Conservation (phyloP, 2,797 vertebrate genomes). For the Peromyscus nudipes region DNA sequence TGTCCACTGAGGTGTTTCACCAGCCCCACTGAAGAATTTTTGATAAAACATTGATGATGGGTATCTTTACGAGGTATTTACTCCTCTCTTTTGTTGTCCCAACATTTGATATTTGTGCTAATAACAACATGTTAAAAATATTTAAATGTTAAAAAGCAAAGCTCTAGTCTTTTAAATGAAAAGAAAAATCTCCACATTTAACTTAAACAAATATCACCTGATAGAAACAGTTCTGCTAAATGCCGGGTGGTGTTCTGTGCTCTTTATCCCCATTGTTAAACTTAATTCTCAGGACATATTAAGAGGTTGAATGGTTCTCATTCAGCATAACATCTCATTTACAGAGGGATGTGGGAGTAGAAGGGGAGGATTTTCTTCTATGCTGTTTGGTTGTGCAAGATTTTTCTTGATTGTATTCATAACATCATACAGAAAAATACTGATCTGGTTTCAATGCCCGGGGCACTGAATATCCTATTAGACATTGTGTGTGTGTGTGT, state of each 20-base stretch:
- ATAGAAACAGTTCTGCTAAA: constrained; percentile 41
- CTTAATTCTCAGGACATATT: constrained; percentile 7
- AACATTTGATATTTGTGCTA: constrained; percentile 19
- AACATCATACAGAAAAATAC: constrained; percentile 25
- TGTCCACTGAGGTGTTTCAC: too few species aligned
- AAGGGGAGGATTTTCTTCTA: constrained; percentile 1
- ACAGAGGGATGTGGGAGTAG: not conserved
- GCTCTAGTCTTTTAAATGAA: constrained; percentile 20
- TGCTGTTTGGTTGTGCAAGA: not conserved
- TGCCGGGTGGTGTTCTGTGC: not conserved
- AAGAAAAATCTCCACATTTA: not conserved
- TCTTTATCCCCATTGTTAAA: constrained; percentile 21
- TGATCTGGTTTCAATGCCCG: constrained; percentile 40
- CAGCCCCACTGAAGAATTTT: not conserved
- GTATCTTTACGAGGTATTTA: not conserved
- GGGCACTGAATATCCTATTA: constrained; percentile 34
- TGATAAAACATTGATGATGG: not conserved
- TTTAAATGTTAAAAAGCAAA: constrained; percentile 40
- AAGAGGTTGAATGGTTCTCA: not conserved
- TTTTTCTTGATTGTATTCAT: constrained; percentile 49
- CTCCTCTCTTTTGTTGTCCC: not conserved
- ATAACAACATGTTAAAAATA: constrained; percentile 17
- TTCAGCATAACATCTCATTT: constrained; percentile 5
- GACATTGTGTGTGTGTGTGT: not conserved
- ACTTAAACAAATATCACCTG: not conserved